Conservation (phyloP, 2,888 invertebrate species). For the Dryomyza anilis region DNA sequence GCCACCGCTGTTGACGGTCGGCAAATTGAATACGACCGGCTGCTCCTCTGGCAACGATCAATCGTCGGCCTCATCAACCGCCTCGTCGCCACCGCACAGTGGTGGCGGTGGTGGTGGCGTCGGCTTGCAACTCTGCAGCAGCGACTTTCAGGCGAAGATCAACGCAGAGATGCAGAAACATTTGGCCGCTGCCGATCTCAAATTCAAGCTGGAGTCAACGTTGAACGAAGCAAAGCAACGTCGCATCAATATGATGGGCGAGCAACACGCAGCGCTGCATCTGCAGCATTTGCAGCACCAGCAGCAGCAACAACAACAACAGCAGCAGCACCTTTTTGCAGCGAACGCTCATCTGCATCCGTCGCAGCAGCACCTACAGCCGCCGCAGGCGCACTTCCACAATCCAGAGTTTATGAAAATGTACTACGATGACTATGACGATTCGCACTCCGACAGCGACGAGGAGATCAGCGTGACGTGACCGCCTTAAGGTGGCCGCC, state of each 20-base stretch:
- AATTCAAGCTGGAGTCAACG: conserved; percentile 55
- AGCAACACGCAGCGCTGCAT: conserved; percentile 44
- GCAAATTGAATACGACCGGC: conserved; percentile 38
- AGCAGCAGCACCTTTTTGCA: conserved; percentile 38
- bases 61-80: conserved; percentile 48
- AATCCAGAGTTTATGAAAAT: conserved; percentile 57
- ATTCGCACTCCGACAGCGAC: conserved; percentile 71
- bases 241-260: conserved; percentile 40
- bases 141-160: conserved; percentile 58
- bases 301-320: conserved; percentile 48
- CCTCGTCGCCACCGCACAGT: conserved; percentile 47
- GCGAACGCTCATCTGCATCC: conserved; percentile 21
- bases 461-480: conserved; percentile 90
- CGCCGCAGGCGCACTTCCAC: conserved; percentile 42
- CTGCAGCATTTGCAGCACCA: conserved; percentile 51
- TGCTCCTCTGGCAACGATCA: conserved; percentile 44
- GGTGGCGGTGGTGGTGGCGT: conserved; percentile 25
- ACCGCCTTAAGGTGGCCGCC: conserved; percentile 61
- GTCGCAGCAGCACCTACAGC: conserved; percentile 29
- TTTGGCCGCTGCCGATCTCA: conserved; percentile 55
- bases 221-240: conserved; percentile 53
- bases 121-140: conserved; percentile 37
- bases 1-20: conserved; percentile 49
- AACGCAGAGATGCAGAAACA: conserved; percentile 60
- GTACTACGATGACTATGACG: conserved; percentile 62